Conservation (phyloP, 2,888 invertebrate species). For the Dione vanillae region DNA sequence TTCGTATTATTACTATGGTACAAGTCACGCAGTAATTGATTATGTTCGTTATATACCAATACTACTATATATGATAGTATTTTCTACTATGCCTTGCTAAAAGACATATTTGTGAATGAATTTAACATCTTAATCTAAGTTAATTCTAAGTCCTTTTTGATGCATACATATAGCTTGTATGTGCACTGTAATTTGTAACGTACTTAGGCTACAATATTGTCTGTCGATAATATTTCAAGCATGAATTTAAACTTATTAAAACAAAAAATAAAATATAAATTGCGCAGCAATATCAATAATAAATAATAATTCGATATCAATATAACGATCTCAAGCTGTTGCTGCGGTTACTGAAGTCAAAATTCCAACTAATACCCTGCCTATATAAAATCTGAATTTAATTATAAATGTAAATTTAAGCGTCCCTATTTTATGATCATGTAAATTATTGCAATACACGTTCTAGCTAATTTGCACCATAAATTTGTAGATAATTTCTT, state of each 20-base stretch:
- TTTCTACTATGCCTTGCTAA: no score
- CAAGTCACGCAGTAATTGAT: neutral
- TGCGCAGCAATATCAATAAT: neutral
- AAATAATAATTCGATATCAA: neutral
- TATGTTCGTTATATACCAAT: neutral
- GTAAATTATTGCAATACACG: conserved; percentile 80
- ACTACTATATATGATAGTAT: no score
- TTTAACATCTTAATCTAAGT: no score
- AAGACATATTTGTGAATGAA: no score
- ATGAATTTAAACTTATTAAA: neutral
- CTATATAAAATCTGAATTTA: conserved; percentile 11
- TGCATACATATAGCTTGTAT: no score
- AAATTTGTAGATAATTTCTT: conserved; percentile 71
- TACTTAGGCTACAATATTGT: no score
- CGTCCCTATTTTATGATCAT: conserved; percentile 54
- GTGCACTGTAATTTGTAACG: no score
- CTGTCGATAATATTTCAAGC: no score
- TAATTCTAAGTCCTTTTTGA: no score
- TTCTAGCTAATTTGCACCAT: conserved; percentile 75
- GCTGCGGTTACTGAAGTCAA: neutral
- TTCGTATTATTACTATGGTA: neutral
- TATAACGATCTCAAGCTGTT: conserved; percentile 1
- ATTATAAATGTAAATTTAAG: conserved; percentile 26
- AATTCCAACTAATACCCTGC: conserved; percentile 7
- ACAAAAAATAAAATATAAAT: neutral